Conservation (phyloP, 2,113 vertebrate genomes). For the Leptodactylus fuscus region DNA sequence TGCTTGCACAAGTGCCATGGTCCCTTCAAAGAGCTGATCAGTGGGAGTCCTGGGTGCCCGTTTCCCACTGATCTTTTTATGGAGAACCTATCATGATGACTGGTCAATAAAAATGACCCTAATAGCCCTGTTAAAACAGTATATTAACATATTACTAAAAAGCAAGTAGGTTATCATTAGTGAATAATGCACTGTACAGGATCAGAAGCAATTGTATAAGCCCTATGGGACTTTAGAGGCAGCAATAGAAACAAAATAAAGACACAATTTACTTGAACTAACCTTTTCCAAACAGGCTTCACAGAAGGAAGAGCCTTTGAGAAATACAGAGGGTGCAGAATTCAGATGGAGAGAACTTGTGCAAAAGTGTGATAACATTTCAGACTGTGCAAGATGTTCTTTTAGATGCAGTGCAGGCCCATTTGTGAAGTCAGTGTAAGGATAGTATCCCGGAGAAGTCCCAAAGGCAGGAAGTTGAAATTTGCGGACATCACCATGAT, state of each 20-base stretch:
- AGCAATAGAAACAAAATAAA: too few relatives aligned
- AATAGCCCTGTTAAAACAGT: too few relatives aligned
- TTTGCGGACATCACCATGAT: slow-evolving; percentile 72
- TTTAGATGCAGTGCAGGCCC: slow-evolving; percentile 77
- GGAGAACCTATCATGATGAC: too few relatives aligned
- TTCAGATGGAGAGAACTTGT: slow-evolving; percentile 89
- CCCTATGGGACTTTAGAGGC: background rate
- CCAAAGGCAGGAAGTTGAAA: slow-evolving; percentile 76
- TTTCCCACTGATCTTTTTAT: too few relatives aligned
- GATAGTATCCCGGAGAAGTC: slow-evolving; percentile 81
- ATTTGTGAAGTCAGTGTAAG: slow-evolving; percentile 79
- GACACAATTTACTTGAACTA: slow-evolving; percentile 69
- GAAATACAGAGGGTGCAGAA: slow-evolving; percentile 83
- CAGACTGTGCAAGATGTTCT: slow-evolving; percentile 76
- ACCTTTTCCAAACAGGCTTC: slow-evolving; percentile 92
- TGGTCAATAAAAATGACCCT: too few relatives aligned
- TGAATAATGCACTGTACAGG: background rate
- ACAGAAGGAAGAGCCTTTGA: slow-evolving; percentile 91
- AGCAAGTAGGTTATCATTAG: too few relatives aligned
- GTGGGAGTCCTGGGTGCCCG: too few relatives aligned
- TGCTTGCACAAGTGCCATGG: too few relatives aligned
- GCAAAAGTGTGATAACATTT: slow-evolving; percentile 82
- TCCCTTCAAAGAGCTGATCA: too few relatives aligned
- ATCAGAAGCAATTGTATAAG: background rate
- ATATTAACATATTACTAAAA: too few relatives aligned